Base-by-base conservation (phyloP, 2,888 invertebrate genomes). In the Sminthurides aquaticus region DNA sequence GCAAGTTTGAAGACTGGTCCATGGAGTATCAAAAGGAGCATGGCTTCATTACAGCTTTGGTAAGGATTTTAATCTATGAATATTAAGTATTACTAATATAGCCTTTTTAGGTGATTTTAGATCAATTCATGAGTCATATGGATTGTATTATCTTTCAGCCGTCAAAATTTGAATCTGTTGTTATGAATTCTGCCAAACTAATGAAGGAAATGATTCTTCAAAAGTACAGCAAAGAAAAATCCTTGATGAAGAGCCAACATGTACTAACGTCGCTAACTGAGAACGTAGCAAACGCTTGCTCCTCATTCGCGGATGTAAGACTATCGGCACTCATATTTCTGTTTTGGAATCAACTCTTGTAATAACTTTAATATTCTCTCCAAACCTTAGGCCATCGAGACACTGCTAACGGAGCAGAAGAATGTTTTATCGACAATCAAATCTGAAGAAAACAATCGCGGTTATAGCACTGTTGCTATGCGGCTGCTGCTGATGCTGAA, bases 401-500 rank as follows among this genome's bases (percentile, higher is more conserved):
- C 59, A 29, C 29, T 57, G 8, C 22, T 24, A n/a, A 52, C 25
- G 3, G 52, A 52, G 8, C 52, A 20, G 52, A 52, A 52, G 52
- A 52, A 52, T 20, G 5, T 20, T 15, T 18, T 11, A 43, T 8
- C 18, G 8, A 8, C 43, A 11, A 18, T 8, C 8, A 43, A 43
- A 43, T 18, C 43, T 18, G 43, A 43, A 43, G 43, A 43, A 8
- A 43, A 43, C 15, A 52, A 8, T 52, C 8, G 18, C 5, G 52
- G 52, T 8, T 20, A 5, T 52, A 52, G 5, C 18, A 18, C 20
- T 22, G 20, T 5, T 15, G 20, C 52, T 22, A 87, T 88, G 75
- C 84, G 89, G 64, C 82, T 95, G 71, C 82, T 96, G 54, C 87
- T 93, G 67, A 89, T 91, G 60, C 82, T 91, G 67, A 91, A 93